Evolutionary conservation across 2,797 vertebrate species (phyloP), one percentile per base, ranked within the genome.

Genomic region (Hydrophis major): DNA sequence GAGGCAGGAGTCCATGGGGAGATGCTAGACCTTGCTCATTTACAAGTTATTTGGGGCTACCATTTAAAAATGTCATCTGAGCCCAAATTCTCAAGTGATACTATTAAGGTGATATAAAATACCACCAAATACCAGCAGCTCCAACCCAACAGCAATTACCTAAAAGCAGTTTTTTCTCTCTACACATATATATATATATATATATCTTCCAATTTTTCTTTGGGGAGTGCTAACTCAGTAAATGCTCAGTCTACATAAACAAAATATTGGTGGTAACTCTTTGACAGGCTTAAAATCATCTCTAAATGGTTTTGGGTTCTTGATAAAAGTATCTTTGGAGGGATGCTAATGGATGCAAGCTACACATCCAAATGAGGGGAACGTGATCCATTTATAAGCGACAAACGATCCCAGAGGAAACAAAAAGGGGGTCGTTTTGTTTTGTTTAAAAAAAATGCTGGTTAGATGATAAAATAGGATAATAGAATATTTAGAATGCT

Each of bases 211-310:
- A 69, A 97, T 97, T 97, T 97, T 96, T 83, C 97, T 97, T 97
- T 95, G 94, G 97, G 96, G 97, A 98, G 95, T 96, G 96, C 96
- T 98, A 97, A 96, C 93, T 96, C 96, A 93, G 96, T 96, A 97
- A 97, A 96, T 96, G 95, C 96, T 97, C 96, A 86, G 96, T 93
- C 88, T 95, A 96, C 96, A 96, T 97, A 97, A 97, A 96, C 96
- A 97, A 96, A 97, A 90, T 92, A 93, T 92, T 89, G 92, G 93
- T 96, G 95, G 91, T 96, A 97, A 97, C 92, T 97, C 96, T 95
- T 94, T 90, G 95, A 96, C 96, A 91, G 97, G 96, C 94, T 94
- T 96, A 95, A 90, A 96, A 90, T 95, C 42, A 0, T 96, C 95
- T 97, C 95, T 95, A 93, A 96, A 61, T 97, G 92, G 96, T 98